Evolutionary conservation across 92 coral and sea anemone species (phyloP).

Genomic region (Phenganax subtilis): DNA sequence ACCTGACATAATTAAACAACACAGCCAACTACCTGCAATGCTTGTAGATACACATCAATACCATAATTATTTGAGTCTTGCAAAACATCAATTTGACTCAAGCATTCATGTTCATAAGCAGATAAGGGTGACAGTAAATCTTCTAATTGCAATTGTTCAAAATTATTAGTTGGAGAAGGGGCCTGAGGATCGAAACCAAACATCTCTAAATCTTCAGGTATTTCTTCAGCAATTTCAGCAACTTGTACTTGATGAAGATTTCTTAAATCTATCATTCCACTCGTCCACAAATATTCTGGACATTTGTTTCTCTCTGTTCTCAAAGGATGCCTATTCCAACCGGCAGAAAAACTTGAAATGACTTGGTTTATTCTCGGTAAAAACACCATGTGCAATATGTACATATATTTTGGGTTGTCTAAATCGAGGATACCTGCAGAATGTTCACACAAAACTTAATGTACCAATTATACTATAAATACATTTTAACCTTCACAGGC

Average conservation of each 20-base stretch:
- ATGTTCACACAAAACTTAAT: no score
- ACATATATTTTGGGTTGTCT: slow-evolving; percentile 16
- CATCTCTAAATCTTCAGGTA: slow-evolving; percentile 22
- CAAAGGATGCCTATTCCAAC: not conserved
- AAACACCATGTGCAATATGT: slow-evolving; percentile 8
- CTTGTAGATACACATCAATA: slow-evolving; percentile 1
- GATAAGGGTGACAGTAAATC: not conserved
- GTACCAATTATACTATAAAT: no score
- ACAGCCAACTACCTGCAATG: not conserved
- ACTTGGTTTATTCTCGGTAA: slow-evolving; percentile 26
- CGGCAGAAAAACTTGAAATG: slow-evolving; percentile 1
- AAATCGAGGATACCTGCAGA: slow-evolving; percentile 3
- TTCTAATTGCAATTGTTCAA: not conserved
- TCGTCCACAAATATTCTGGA: slow-evolving; percentile 31
- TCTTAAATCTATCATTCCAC: slow-evolving; percentile 35
- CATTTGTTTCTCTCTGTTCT: slow-evolving; percentile 34
- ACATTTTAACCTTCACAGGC: not conserved
- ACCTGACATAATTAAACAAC: not conserved
- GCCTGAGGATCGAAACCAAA: slow-evolving; percentile 31
- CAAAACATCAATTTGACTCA: not conserved
- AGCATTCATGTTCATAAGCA: not conserved
- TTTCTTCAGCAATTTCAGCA: slow-evolving; percentile 8
- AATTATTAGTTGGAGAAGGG: slow-evolving; percentile 10
- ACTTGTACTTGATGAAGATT: slow-evolving; percentile 17
- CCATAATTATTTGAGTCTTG: not conserved